These are phyloP conservation scores for Bombus ignitus DNA, from an alignment of 1,140 invertebrate species.

Conservation along the genomic window DNA sequence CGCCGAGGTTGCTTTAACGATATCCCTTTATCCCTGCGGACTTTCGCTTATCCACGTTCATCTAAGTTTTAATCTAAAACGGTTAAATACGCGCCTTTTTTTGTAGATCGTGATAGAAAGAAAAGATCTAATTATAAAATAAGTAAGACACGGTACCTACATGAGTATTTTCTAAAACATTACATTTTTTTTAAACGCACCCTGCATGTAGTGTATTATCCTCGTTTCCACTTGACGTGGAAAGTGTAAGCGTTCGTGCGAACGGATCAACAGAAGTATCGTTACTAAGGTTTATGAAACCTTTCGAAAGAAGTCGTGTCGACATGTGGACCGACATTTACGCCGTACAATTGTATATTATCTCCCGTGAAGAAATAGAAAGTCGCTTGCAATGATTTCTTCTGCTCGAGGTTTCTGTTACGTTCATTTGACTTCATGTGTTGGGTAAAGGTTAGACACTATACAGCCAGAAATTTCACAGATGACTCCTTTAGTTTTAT, in stretches of 20 bases:
- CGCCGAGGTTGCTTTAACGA: neutral
- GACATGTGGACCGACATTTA: slow-evolving; percentile 39
- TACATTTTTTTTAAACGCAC: no score
- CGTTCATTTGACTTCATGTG: neutral
- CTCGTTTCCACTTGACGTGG: neutral
- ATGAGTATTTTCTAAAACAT: neutral
- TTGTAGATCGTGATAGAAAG: no score
- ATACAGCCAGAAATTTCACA: neutral
- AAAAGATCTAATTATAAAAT: neutral
- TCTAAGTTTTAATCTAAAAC: neutral
- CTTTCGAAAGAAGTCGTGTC: slow-evolving; percentile 30
- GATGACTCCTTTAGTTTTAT: neutral
- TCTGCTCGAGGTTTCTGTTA: neutral
- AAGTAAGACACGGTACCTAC: no score
- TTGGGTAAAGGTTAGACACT: neutral
- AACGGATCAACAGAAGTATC: slow-evolving; percentile 12
- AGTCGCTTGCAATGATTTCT: slow-evolving; percentile 24
- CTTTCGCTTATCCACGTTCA: neutral
- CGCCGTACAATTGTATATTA: slow-evolving; percentile 20
- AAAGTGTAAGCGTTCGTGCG: neutral
- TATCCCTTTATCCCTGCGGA: neutral
- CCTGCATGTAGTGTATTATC: neutral
- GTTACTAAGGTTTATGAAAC: slow-evolving; percentile 29
- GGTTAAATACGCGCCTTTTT: neutral
- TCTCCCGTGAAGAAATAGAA: slow-evolving; percentile 19